Evolutionary conservation across 1,140 invertebrate genomes (phyloP).

Genomic region (Zaprionus camerounensis): DNA sequence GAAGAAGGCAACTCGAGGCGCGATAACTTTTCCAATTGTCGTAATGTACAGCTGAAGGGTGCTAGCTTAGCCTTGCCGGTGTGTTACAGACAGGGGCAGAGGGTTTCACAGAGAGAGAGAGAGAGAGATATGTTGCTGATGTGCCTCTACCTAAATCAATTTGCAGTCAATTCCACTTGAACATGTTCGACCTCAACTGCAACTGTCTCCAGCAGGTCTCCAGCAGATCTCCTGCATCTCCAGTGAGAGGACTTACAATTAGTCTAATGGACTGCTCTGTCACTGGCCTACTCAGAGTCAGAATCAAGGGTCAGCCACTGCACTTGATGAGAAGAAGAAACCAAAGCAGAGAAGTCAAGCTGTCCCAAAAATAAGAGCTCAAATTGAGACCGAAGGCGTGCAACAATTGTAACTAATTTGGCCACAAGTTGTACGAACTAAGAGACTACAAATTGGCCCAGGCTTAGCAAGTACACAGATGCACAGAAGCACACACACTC

Average conservation of each 20-base stretch:
- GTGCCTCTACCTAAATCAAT: constrained; percentile 1
- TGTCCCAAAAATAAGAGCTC: neutral
- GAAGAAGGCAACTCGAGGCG: constrained; percentile 8
- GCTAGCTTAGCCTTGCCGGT: too few relatives aligned
- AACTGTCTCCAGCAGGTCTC: neutral
- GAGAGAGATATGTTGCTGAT: neutral
- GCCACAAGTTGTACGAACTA: constrained; percentile 18
- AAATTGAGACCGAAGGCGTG: constrained; percentile 13
- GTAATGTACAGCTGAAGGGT: neutral
- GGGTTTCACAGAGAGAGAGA: neutral
- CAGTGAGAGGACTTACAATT: constrained; percentile 46
- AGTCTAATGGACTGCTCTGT: constrained; percentile 55
- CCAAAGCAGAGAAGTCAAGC: constrained; percentile 1
- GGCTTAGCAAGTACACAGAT: constrained; percentile 12
- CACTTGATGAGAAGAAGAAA: neutral
- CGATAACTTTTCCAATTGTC: neutral
- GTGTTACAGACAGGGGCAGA: too few relatives aligned
- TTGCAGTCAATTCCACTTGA: neutral
- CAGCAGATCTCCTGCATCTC: neutral
- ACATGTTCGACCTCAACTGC: neutral
- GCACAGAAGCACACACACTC: constrained; percentile 5
- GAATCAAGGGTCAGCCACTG: constrained; percentile 1
- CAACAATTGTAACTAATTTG: constrained; percentile 47
- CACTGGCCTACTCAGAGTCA: neutral
- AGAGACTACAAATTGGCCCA: constrained; percentile 15